Conservation (phyloP, 2,888 invertebrate genomes). For the Emmelina monodactyla region DNA sequence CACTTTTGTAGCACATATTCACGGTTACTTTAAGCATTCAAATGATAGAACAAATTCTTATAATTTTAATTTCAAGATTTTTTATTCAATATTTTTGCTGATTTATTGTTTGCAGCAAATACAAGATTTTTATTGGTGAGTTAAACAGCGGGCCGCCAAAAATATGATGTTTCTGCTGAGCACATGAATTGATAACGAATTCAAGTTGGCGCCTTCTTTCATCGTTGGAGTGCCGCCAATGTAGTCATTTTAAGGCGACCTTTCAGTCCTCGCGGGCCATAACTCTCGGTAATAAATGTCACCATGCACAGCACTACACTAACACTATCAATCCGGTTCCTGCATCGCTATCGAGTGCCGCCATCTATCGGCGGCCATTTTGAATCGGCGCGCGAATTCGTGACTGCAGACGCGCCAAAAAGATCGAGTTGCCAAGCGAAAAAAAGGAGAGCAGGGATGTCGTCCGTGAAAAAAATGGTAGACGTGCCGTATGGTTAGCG, state of each 20-base stretch:
- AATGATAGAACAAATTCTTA: no score
- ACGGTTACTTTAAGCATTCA: no score
- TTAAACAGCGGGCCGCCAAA: no score
- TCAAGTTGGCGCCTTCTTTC: slow-evolving; percentile 27
- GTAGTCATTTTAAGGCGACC: slow-evolving; percentile 43
- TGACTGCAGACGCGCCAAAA: slow-evolving; percentile 21
- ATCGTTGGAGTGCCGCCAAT: slow-evolving; percentile 51
- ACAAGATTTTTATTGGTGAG: no score
- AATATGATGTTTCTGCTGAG: slow-evolving; percentile 44
- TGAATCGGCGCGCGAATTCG: no score
- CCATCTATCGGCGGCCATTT: slow-evolving; percentile 40
- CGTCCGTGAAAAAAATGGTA: not conserved
- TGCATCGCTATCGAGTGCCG: slow-evolving; percentile 49
- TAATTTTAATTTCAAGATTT: no score
- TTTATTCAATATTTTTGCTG: no score
- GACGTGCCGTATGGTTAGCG: slow-evolving; percentile 34
- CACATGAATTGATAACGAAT: slow-evolving; percentile 41
- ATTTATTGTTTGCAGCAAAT: no score
- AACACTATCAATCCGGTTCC: slow-evolving; percentile 52
- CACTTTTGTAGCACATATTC: no score
- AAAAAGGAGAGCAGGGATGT: slow-evolving; percentile 17
- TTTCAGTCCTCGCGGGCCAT: slow-evolving; percentile 39
- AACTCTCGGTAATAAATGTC: slow-evolving; percentile 55
- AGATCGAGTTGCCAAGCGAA: slow-evolving; percentile 28
- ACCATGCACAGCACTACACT: slow-evolving; percentile 32